Percentiles rank a stretch among this genome's conserved stretches.
These are phyloP conservation scores for Xenopus laevis DNA, from an alignment of 2,113 vertebrate genomes.

Conservation along the genomic window DNA sequence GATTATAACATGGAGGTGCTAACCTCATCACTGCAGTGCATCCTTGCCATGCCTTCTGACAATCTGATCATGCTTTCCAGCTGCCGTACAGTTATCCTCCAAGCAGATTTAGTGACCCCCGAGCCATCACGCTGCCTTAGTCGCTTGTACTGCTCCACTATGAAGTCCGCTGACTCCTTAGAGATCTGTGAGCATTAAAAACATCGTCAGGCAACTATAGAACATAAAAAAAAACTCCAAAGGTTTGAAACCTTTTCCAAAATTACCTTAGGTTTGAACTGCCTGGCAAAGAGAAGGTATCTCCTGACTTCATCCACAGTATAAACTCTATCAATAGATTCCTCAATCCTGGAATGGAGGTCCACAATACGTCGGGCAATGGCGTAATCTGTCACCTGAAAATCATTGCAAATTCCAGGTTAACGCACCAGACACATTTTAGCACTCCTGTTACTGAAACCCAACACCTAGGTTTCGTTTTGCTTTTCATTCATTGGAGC, in stretches of 20 bases:
- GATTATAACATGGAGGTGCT: neutral
- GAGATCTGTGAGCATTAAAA: constrained; percentile 75
- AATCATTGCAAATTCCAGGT: neutral
- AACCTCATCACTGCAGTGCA: constrained; percentile 98
- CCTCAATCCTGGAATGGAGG: constrained; percentile 87
- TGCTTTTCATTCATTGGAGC: too few relatives aligned
- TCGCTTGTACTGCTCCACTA: constrained; percentile 96
- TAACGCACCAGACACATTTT: too few relatives aligned
- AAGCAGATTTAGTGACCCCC: constrained; percentile 84
- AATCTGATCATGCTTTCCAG: constrained; percentile 97
- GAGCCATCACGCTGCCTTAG: constrained; percentile 88
- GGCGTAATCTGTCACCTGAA: constrained; percentile 93
- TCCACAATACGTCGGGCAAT: constrained; percentile 96
- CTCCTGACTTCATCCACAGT: constrained; percentile 91
- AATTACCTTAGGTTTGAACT: constrained; percentile 95
- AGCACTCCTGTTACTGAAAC: too few relatives aligned
- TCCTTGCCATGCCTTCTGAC: constrained; percentile 93
- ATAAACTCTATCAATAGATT: constrained; percentile 89
- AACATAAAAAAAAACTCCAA: neutral
- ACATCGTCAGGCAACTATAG: neutral
- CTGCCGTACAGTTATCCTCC: constrained; percentile 95
- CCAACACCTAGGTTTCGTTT: too few relatives aligned
- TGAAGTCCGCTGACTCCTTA: constrained; percentile 93
- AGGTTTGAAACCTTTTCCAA: neutral
- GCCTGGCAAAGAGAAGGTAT: constrained; percentile 92